phyloP scores from a whole-genome alignment of 2,797 vertebrate species.

The Fundulus diaphanus region DNA sequence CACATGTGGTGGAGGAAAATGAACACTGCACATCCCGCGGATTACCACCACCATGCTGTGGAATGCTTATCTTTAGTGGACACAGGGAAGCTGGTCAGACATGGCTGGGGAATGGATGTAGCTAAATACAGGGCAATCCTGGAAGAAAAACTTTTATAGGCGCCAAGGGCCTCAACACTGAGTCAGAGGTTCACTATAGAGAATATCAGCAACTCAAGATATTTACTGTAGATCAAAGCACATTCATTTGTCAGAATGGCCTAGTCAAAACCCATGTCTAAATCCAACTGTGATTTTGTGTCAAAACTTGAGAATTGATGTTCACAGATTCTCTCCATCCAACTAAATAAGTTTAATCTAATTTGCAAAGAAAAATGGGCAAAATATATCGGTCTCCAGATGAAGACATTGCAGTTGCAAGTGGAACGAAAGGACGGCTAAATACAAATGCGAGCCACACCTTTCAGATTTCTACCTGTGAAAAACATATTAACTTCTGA shows the following conservation, averaged over 20 bases:
- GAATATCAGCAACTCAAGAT: not conserved
- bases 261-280: not conserved
- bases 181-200: not conserved
- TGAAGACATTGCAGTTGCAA: not conserved
- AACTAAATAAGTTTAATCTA: not conserved
- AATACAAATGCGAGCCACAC: not conserved
- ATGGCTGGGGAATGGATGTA: not conserved
- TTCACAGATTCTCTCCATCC: not conserved
- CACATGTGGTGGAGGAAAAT: not conserved
- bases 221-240: not conserved
- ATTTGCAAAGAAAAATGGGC: not conserved
- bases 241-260: not conserved
- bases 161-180: not conserved
- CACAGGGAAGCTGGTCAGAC: no score
- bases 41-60: not conserved
- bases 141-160: not conserved
- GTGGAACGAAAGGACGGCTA: not conserved
- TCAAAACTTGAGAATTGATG: not conserved
- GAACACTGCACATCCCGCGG: not conserved
- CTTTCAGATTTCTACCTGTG: not conserved
- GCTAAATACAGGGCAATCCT: not conserved
- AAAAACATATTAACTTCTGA: not conserved
- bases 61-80: not conserved
- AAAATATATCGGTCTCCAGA: not conserved
- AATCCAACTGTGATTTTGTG: not conserved